phyloP scores from a whole-genome alignment of 2,888 invertebrate genomes.

The Pyrocoelia pectoralis region DNA sequence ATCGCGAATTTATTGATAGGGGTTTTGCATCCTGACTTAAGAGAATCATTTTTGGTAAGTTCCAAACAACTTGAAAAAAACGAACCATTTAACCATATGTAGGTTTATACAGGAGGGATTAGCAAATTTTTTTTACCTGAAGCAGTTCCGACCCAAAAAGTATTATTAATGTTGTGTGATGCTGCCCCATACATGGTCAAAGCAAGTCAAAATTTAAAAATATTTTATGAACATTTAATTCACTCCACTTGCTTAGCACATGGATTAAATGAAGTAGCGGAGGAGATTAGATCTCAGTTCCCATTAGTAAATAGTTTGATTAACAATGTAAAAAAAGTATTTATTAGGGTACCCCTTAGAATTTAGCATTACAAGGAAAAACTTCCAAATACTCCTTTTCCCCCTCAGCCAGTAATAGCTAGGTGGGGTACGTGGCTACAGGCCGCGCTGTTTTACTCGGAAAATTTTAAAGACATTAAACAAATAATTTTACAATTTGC shows the following conservation, averaged over 20 bases:
- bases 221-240: not conserved
- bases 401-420: slow-evolving; percentile 10
- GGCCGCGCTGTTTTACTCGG: slow-evolving; percentile 15
- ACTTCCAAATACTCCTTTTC: slow-evolving; percentile 21
- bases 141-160: not conserved
- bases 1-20: not conserved
- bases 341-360: no score
- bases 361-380: slow-evolving; percentile 26
- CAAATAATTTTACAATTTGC: no score
- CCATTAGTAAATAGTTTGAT: not conserved
- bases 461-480: slow-evolving; percentile 12
- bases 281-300: not conserved
- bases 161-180: not conserved
- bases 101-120: not conserved
- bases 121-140: not conserved
- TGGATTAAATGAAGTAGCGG: not conserved
- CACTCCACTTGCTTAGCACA: not conserved
- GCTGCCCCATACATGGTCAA: not conserved
- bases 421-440: slow-evolving; percentile 22
- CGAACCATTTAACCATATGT: not conserved
- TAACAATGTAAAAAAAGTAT: slow-evolving; percentile 4
- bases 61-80: not conserved
- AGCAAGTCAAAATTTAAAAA: slow-evolving; percentile 3
- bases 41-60: not conserved
- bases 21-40: not conserved